phyloP scores from a whole-genome alignment of 2,797 vertebrate species.

The Anguilla obscura region DNA sequence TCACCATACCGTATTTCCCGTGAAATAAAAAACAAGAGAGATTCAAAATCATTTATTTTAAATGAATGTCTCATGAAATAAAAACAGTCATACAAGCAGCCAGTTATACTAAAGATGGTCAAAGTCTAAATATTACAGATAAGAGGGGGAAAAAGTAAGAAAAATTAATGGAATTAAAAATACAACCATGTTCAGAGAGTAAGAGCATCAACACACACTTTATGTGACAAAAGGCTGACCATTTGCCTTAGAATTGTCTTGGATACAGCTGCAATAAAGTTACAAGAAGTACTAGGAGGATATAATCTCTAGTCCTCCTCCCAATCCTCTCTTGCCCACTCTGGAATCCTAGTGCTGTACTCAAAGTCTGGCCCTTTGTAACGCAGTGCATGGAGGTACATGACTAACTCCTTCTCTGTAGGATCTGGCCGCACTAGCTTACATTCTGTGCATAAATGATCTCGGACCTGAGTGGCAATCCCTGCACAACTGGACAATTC shows the following conservation, averaged over 20 bases:
- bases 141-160: background rate
- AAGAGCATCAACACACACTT: background rate
- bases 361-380: constrained; percentile 95
- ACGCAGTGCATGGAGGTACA: constrained; percentile 92
- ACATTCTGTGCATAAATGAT: constrained; percentile 88
- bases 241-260: background rate
- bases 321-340: constrained; percentile 93
- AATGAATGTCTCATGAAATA: constrained; percentile 4
- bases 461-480: constrained; percentile 55
- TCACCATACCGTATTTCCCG: background rate
- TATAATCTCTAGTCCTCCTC: constrained; percentile 56
- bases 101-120: background rate
- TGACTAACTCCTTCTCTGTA: constrained; percentile 85
- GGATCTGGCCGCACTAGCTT: constrained; percentile 81
- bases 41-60: constrained; percentile 20
- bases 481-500: constrained; percentile 9
- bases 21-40: constrained; percentile 20
- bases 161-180: background rate
- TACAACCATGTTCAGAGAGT: background rate
- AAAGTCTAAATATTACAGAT: background rate
- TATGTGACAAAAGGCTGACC: background rate
- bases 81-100: background rate
- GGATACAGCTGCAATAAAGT: background rate
- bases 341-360: constrained; percentile 82
- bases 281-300: background rate